Percentiles rank a stretch among this genome's conserved stretches.
phyloP scores from a whole-genome alignment of 2,113 vertebrate genomes.

The Dicaeum eximium region DNA sequence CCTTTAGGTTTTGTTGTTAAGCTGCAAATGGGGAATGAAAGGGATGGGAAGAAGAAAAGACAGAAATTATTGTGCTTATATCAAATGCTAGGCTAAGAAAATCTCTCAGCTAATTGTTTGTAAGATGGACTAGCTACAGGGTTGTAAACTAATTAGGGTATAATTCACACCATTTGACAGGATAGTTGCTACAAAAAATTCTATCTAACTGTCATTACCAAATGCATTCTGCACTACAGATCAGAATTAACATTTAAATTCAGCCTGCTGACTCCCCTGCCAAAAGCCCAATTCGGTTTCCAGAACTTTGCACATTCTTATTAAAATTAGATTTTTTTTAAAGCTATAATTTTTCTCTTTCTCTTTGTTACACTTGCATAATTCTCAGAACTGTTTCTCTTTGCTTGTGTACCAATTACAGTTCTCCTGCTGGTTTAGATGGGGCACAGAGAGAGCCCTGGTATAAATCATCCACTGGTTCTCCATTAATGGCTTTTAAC shows the following conservation, averaged over 20 bases:
- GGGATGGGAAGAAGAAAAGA: neutral
- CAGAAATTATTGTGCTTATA: constrained; percentile 3
- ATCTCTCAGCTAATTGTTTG: constrained; percentile 22
- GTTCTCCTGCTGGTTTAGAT: neutral
- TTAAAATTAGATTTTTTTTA: neutral
- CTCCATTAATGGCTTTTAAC: neutral
- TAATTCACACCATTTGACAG: neutral
- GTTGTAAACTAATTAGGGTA: constrained; percentile 34
- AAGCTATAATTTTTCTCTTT: neutral
- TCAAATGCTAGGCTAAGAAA: neutral
- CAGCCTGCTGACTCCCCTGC: neutral
- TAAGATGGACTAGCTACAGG: constrained; percentile 3
- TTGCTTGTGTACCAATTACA: neutral
- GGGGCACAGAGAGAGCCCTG: neutral
- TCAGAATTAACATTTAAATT: constrained; percentile 39
- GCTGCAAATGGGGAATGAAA: neutral
- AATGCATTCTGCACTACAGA: neutral
- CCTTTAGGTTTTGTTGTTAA: neutral
- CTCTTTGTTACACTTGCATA: neutral
- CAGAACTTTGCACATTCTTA: neutral
- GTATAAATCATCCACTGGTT: neutral
- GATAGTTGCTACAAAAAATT: neutral
- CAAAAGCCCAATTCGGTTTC: neutral
- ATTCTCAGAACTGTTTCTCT: neutral
- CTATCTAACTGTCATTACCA: neutral